phyloP scores from a whole-genome alignment of 30 jellyfish, hydroid and myxozoan species.

The Cassiopea andromeda region DNA sequence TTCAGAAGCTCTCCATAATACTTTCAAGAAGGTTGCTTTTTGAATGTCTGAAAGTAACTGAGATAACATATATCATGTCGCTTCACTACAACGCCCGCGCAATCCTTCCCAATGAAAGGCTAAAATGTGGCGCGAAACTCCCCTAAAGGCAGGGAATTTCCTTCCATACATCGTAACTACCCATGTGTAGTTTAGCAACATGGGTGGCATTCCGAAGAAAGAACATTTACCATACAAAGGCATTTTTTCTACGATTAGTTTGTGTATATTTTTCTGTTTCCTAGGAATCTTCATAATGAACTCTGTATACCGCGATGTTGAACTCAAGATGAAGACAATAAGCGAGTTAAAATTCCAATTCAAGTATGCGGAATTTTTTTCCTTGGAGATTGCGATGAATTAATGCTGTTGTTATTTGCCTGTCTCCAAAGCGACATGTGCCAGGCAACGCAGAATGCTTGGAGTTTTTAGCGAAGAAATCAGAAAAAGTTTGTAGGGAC shows the following conservation, averaged over 20 bases:
- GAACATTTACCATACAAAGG: no score
- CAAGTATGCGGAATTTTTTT: neutral
- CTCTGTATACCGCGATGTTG: slow-evolving; percentile 48
- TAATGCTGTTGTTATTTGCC: slow-evolving; percentile 18
- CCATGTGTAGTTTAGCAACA: no score
- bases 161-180: no score
- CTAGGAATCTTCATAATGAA: slow-evolving; percentile 38
- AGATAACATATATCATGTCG: no score
- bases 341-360: neutral
- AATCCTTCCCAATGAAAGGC: no score
- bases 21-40: no score
- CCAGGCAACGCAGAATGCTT: slow-evolving; percentile 10
- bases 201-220: no score
- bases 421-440: slow-evolving; percentile 23
- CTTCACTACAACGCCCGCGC: no score
- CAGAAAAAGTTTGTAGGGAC: neutral
- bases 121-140: no score
- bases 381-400: slow-evolving; percentile 25
- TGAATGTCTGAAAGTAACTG: no score
- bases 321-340: slow-evolving; percentile 7
- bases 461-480: neutral
- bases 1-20: no score
- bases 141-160: no score
- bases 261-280: neutral
- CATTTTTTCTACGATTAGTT: neutral